Base-by-base conservation (phyloP, 2,113 vertebrate species). In the Dicrurus megarhynchus region DNA sequence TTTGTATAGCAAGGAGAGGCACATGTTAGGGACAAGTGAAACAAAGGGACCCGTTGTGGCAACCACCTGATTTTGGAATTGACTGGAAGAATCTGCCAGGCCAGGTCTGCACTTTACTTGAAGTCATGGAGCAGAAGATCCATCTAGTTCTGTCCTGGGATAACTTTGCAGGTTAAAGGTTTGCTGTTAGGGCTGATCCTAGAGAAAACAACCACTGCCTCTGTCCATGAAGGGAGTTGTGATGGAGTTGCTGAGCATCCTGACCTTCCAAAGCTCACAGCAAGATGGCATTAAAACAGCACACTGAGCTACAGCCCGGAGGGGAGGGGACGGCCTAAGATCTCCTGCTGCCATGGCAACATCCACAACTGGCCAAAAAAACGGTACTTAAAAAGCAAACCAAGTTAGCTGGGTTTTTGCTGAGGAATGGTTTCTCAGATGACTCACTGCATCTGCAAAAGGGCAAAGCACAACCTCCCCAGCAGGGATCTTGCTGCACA, bases 261-360 rank as follows among this genome's bases (percentile, higher is more conserved):
- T 81, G 92, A 30, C 82, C 88, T 97, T 95, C 93, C 96, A 37
- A n/a, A 56, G 33, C 75, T 32, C 44, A 41, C 95, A 96, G 95
- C 93, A 90, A 94, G 92, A 17, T 88, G 95, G 93, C 96, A 94
- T 68, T 75, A 77, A 86, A 84, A 30, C 33, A 63, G 47, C 63
- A 50, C 9, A 35, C 6, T 21, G 21, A 79, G 64, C 60, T 82
- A 61, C 67, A 53, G 10, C 44, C 61, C 57, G 4, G 6, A 28
- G 22, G 32, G 5, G 20, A 78, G 70, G 32, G 63, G 78, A 73
- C 3, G 37, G 18, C 73, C 50, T 30, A 37, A 30, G 7, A 71
- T 8, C 46, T 9, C 41, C 75, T 52, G 84, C 75, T 93, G 46
- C 64, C 79, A 44, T 5, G 28, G 64, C 47, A 90, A 95, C 46